Percentiles rank a stretch among this genome's conserved stretches.
Conservation (phyloP, 2,113 vertebrate genomes). For the Sula dactylatra region DNA sequence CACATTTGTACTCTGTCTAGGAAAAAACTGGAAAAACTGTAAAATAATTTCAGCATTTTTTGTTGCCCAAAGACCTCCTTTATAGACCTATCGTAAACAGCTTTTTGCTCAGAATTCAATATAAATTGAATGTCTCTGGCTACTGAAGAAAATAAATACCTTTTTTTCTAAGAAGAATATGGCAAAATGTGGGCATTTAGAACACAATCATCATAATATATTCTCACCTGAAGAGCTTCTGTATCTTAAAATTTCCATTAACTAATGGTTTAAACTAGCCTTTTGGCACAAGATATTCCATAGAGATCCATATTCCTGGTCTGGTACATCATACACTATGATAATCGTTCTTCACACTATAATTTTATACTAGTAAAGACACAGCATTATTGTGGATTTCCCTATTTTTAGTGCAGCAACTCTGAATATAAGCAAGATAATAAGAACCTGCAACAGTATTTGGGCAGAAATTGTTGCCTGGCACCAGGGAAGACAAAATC, state of each 20-base stretch:
- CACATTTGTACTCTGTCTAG: background rate
- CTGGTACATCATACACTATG: background rate
- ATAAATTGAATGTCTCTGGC: background rate
- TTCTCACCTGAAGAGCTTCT: background rate
- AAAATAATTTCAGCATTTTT: background rate
- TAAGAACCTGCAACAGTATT: background rate
- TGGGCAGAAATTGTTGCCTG: background rate
- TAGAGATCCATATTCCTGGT: background rate
- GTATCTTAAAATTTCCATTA: background rate
- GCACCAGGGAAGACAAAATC: background rate
- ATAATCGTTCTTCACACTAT: background rate
- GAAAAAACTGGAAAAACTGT: background rate
- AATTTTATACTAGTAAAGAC: background rate
- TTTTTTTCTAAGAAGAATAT: background rate
- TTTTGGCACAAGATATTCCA: background rate
- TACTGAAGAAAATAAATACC: background rate
- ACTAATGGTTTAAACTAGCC: background rate
- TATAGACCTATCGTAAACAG: background rate
- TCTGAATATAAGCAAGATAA: background rate
- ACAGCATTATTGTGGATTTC: background rate
- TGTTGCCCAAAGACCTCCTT: background rate
- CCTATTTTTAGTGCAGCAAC: background rate
- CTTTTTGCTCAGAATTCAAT: background rate
- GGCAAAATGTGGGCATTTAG: background rate
- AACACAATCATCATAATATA: background rate